These are phyloP conservation scores for Taeniopygia guttata DNA, from an alignment of 2,797 vertebrate genomes.

Conservation along the genomic window DNA sequence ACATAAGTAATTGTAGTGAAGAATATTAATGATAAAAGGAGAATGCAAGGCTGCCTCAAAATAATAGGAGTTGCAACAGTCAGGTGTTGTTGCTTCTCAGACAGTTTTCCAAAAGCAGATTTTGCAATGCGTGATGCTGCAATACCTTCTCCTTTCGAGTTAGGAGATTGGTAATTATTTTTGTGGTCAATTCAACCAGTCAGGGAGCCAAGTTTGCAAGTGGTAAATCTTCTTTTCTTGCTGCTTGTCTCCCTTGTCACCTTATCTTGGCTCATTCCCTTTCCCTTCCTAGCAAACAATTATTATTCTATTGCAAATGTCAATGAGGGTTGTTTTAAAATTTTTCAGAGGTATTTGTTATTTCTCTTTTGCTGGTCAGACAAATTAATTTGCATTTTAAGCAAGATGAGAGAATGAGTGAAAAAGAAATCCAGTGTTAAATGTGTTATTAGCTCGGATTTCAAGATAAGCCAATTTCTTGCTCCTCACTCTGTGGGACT, in stretches of 20 bases:
- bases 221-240: background rate
- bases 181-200: slow-evolving; percentile 20
- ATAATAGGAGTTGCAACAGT: background rate
- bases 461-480: background rate
- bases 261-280: background rate
- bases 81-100: background rate
- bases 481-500: background rate
- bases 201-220: background rate
- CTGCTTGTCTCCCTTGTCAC: background rate
- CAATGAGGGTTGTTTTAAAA: background rate
- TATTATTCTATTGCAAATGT: background rate
- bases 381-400: background rate
- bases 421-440: background rate
- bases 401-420: background rate
- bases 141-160: background rate
- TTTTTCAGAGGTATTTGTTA: slow-evolving; percentile 2
- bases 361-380: background rate
- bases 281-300: background rate
- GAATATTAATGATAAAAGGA: background rate
- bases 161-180: background rate
- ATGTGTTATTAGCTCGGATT: background rate
- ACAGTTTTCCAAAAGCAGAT: background rate
- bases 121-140: background rate
- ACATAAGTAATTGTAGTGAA: background rate
- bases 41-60: background rate